Conservation (phyloP, 1,140 invertebrate species). For the Bombus impatiens region DNA sequence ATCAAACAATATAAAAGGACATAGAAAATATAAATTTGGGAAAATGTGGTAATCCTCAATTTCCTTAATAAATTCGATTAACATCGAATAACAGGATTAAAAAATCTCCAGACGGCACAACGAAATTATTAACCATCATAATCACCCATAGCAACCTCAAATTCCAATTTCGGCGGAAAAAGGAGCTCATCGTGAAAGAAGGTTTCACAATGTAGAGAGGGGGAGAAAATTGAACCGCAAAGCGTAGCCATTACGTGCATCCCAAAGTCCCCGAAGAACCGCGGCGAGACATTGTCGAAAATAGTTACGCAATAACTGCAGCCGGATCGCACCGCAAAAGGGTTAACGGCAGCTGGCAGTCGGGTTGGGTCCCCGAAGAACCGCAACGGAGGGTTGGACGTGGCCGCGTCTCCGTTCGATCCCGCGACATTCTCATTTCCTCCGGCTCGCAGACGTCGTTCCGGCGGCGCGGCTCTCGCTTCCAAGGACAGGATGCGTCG, state of each 20-base stretch:
- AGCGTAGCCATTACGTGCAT: slow-evolving; percentile 4
- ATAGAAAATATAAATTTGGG: too few relatives aligned
- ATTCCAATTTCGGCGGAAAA: not conserved
- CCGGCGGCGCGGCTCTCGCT: not conserved
- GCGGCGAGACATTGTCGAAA: slow-evolving; percentile 15
- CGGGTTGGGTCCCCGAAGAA: slow-evolving; percentile 24
- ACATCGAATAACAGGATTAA: too few relatives aligned
- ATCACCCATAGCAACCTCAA: not conserved
- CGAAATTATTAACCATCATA: too few relatives aligned
- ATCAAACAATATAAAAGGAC: too few relatives aligned
- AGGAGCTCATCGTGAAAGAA: not conserved
- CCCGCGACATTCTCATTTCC: slow-evolving; percentile 52
- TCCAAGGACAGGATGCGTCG: slow-evolving; percentile 19
- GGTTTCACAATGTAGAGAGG: not conserved
- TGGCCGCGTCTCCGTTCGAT: slow-evolving; percentile 32
- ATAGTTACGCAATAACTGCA: slow-evolving; percentile 30
- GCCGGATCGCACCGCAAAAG: slow-evolving; percentile 15
- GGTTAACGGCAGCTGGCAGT: slow-evolving; percentile 30
- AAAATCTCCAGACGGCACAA: too few relatives aligned
- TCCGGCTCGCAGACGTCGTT: slow-evolving; percentile 35
- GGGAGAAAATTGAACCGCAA: not conserved
- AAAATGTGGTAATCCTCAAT: not conserved
- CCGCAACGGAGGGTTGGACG: slow-evolving; percentile 15
- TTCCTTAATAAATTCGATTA: too few relatives aligned
- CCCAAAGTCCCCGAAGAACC: not conserved